phyloP scores from a whole-genome alignment of 2,113 vertebrate genomes.

The Etia nguti region DNA sequence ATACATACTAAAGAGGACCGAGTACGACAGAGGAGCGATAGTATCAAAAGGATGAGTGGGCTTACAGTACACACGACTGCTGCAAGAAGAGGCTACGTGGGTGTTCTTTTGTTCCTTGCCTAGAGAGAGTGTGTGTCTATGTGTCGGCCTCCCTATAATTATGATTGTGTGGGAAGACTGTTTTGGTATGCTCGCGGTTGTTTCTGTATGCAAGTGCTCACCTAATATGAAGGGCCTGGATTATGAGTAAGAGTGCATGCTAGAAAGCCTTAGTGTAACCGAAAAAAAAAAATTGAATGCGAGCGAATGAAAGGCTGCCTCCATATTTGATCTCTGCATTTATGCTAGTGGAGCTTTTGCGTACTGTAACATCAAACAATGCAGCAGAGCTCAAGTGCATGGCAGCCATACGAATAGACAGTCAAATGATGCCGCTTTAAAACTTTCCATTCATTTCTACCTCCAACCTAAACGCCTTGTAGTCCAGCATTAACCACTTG shows the following conservation, averaged over 20 bases:
- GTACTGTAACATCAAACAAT: neutral
- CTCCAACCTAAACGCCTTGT: neutral
- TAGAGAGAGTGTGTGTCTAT: slow-evolving; percentile 39
- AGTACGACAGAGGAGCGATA: slow-evolving; percentile 39
- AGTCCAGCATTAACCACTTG: neutral
- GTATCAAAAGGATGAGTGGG: slow-evolving; percentile 70
- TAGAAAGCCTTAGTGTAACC: neutral
- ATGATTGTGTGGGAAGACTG: slow-evolving; percentile 65
- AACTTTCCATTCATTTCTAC: neutral
- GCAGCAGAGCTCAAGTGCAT: neutral
- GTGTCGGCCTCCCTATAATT: slow-evolving; percentile 61
- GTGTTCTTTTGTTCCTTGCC: slow-evolving; percentile 67
- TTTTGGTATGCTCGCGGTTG: slow-evolving; percentile 53
- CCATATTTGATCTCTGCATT: neutral
- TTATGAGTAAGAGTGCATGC: slow-evolving; percentile 37
- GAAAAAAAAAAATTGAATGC: neutral
- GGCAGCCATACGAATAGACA: neutral
- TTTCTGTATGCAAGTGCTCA: slow-evolving; percentile 52
- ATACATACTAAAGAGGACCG: slow-evolving; percentile 23
- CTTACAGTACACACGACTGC: slow-evolving; percentile 61
- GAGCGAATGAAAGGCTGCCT: neutral
- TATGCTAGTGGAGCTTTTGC: neutral
- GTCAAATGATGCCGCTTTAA: neutral
- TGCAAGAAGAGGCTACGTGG: slow-evolving; percentile 56
- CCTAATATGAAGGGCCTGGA: slow-evolving; percentile 42